Percentiles rank a stretch among this genome's conserved stretches.
Conservation (phyloP, 2,113 vertebrate species). For the Pholis gunnellus region DNA sequence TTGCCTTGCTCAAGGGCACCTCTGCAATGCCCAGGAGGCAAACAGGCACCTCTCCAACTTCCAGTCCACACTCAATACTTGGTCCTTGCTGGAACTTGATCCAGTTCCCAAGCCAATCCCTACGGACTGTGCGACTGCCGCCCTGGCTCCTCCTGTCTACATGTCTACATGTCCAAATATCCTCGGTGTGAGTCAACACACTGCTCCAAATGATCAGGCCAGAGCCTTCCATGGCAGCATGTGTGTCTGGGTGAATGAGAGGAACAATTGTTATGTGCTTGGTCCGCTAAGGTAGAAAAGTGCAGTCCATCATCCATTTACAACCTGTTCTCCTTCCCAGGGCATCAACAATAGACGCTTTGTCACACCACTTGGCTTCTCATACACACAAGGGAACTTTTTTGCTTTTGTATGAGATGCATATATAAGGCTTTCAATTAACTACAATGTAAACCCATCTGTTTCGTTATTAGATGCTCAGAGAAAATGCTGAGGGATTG, state of each 20-base stretch:
- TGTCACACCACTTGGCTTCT: background rate
- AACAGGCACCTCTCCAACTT: background rate
- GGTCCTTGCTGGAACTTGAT: background rate
- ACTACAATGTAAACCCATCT: too few species aligned
- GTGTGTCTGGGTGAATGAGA: background rate
- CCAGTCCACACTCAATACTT: background rate
- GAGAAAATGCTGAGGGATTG: too few species aligned
- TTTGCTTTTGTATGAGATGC: too few species aligned
- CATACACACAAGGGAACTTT: too few species aligned
- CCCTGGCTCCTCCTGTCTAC: background rate
- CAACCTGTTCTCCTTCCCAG: too few species aligned
- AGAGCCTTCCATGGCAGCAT: background rate
- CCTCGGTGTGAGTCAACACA: background rate
- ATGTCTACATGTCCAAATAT: background rate
- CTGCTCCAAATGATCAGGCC: background rate
- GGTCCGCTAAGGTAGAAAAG: background rate
- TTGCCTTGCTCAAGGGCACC: too few species aligned
- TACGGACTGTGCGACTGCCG: too few species aligned
- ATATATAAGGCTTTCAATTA: too few species aligned
- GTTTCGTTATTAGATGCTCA: too few species aligned
- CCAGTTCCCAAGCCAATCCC: too few species aligned
- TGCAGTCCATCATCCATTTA: background rate
- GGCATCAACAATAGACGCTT: too few species aligned
- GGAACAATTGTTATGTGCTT: background rate
- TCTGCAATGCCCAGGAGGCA: too few species aligned